These are phyloP conservation scores for Cyphomyrus discorhynchus DNA, from an alignment of 2,113 vertebrate species.

Conservation along the genomic window DNA sequence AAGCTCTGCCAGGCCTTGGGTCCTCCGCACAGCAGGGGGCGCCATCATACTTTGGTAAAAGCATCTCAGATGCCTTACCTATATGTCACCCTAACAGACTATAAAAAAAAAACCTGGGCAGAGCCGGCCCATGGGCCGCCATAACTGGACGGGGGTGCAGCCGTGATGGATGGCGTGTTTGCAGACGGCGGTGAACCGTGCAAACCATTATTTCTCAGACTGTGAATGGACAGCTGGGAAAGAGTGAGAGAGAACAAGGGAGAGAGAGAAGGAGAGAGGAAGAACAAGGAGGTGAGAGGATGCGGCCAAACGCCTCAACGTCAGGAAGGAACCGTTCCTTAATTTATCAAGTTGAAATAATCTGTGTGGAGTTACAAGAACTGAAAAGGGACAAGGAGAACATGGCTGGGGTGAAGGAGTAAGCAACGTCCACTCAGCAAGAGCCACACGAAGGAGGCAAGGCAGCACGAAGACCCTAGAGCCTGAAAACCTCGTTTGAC, in stretches of 20 bases:
- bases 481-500: neutral
- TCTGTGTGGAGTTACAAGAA: neutral
- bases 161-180: slow-evolving; percentile 62
- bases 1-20: neutral
- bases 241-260: neutral
- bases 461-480: neutral
- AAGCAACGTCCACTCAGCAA: neutral
- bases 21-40: neutral
- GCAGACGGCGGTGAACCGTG: slow-evolving; percentile 52
- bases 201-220: slow-evolving; percentile 60
- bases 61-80: neutral
- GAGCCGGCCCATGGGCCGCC: neutral
- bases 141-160: neutral
- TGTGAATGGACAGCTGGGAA: slow-evolving; percentile 21
- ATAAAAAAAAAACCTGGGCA: neutral
- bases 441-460: neutral
- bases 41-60: neutral
- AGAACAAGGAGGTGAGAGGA: neutral
- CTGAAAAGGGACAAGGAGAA: neutral
- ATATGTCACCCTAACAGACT: neutral
- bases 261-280: neutral
- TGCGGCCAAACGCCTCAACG: neutral
- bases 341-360: neutral
- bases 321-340: neutral
- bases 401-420: neutral